Evolutionary conservation across 1,140 invertebrate genomes (phyloP).

Genomic region (Bathynomus jamesi): DNA sequence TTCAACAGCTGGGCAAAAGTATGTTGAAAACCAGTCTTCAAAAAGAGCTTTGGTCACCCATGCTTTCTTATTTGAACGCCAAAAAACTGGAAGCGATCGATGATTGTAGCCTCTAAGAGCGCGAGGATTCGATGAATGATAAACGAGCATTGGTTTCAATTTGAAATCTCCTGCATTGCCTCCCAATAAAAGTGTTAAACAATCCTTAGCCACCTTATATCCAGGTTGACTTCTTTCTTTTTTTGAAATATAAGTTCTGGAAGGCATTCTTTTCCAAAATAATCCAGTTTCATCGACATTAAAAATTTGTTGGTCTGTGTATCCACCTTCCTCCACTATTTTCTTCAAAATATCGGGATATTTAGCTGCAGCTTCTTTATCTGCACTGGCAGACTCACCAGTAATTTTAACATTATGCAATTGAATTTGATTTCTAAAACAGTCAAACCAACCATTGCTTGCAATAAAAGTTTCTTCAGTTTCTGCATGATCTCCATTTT

Average conservation of each 20-base stretch:
- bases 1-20: too few species aligned
- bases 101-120: conserved; percentile 11
- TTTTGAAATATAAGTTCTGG: conserved; percentile 7
- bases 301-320: conserved; percentile 23
- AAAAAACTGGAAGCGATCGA: conserved; percentile 5
- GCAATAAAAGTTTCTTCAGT: too few species aligned
- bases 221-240: not conserved
- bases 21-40: conserved; percentile 22
- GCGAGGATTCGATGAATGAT: conserved; percentile 6
- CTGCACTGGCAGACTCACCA: not conserved
- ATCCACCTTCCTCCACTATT: conserved; percentile 16
- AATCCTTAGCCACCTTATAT: conserved; percentile 10
- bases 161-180: conserved; percentile 7
- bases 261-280: not conserved
- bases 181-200: too few species aligned
- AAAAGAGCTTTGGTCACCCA: conserved; percentile 23
- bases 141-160: conserved; percentile 11
- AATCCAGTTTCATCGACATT: conserved; percentile 19
- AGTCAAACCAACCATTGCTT: too few species aligned
- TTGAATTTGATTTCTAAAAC: too few species aligned
- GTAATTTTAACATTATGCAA: not conserved
- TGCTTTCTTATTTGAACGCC: conserved; percentile 11
- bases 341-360: not conserved
- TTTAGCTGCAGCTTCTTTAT: not conserved
- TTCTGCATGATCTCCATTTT: too few species aligned